Evolutionary conservation across 2,113 vertebrate genomes (phyloP), one percentile per base, ranked within the genome.

Genomic region (Macquaria australasica): DNA sequence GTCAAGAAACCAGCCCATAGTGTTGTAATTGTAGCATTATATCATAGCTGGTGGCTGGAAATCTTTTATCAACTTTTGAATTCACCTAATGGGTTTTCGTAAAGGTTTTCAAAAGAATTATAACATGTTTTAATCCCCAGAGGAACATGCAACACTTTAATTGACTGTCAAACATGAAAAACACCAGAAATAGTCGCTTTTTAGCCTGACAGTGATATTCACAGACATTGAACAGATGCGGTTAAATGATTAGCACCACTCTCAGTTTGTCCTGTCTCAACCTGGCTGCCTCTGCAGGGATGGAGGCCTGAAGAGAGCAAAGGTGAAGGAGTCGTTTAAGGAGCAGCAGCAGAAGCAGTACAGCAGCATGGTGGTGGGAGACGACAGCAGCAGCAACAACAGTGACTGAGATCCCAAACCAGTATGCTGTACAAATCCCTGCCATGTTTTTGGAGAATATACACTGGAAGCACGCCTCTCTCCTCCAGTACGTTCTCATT

Each of bases 301-400:
- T 41, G 98, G 98, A 73, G 97, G 97, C 8, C 92, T 99, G 87
- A 99, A 99, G 95, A 95, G 98, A 89, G 97, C 90, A 0, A 98
- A 97, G 92, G 98, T 99, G 86, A 99, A 99, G 92, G 97, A 98
- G 2, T 95, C 95, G 0, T 98, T 96, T 48, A 98, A 95, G 89
- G 96, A 99, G 82, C 95, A 98, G 63, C 97, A 99, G 81, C 98
- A 99, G 96, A 99, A 97, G 88, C 97, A 95, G 90, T 99, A 99
- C 91, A 99, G 98, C 96, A 97, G 92, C 90, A 98, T 99, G 97
- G 96, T 99, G 34, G 96, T 97, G 78, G 96, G 97, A 83, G 97
- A 97, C 0, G 97, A 88, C 84, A 90, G 95, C 90, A 95, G 92
- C 79, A 63, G 89, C 82, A 88, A 90, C 82, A 88, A 90, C 88